A percentile compares a stretch with the other conserved stretches of the same genome.
phyloP scores from a whole-genome alignment of 2,797 vertebrate species.

The Sibirionetta formosa region DNA sequence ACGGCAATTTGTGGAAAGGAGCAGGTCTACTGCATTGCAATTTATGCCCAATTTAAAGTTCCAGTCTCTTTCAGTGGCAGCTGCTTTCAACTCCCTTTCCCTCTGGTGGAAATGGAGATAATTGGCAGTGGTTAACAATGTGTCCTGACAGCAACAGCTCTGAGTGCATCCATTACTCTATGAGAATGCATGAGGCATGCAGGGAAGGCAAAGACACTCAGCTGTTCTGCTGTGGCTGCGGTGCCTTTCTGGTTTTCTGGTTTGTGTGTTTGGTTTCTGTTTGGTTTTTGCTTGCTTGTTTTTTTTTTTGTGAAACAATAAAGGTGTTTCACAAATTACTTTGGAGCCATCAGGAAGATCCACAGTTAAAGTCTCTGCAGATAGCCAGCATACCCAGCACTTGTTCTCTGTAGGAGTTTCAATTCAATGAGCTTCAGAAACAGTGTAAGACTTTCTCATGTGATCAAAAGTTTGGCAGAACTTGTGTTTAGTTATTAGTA shows the following conservation, averaged over 20 bases:
- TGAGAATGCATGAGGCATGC: background rate
- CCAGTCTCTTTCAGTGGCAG: background rate
- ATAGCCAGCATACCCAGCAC: background rate
- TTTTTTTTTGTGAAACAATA: background rate
- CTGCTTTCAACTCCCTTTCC: slow-evolving; percentile 18
- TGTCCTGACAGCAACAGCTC: background rate
- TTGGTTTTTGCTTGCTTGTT: background rate
- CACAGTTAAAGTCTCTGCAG: background rate
- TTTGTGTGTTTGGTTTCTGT: background rate
- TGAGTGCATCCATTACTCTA: background rate
- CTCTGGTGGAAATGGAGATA: slow-evolving; percentile 13
- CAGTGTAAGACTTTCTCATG: background rate
- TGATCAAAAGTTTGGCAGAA: background rate
- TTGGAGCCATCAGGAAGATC: background rate
- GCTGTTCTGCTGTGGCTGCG: background rate
- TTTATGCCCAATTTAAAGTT: slow-evolving; percentile 48
- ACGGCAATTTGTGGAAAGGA: background rate
- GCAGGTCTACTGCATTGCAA: background rate
- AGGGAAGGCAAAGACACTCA: background rate
- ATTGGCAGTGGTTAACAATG: slow-evolving; percentile 21
- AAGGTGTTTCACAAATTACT: background rate
- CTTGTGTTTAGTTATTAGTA: background rate
- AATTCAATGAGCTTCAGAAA: slow-evolving; percentile 11
- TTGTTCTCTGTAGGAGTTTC: background rate
- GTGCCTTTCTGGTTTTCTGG: background rate